Percentiles rank a stretch among this genome's conserved stretches.
These are phyloP conservation scores for Suillia variegata DNA, from an alignment of 2,888 invertebrate species.

Conservation along the genomic window DNA sequence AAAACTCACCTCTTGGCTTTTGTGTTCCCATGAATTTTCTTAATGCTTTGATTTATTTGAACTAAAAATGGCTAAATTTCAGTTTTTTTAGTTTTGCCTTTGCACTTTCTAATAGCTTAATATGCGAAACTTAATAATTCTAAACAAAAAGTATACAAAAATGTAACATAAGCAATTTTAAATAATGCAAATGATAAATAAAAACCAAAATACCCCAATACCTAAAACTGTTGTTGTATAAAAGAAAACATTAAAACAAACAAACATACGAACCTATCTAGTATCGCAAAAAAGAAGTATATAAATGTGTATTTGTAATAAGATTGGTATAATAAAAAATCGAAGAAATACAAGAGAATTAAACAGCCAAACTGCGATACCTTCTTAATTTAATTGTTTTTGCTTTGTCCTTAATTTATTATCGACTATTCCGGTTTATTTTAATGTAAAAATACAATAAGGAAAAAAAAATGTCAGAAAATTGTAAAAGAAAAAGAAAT, in stretches of 20 bases:
- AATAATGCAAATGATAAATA: conserved; percentile 1
- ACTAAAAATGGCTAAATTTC: too few species aligned
- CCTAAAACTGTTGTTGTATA: neutral
- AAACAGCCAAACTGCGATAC: conserved; percentile 29
- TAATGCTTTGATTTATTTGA: too few species aligned
- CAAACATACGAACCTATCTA: neutral
- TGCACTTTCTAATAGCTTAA: too few species aligned
- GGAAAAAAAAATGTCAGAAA: neutral
- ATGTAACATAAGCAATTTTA: conserved; percentile 28
- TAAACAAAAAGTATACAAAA: conserved; percentile 26
- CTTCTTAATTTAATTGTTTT: conserved; percentile 7
- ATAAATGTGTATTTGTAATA: neutral
- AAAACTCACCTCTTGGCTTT: too few species aligned
- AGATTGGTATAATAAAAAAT: neutral
- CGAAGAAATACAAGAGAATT: neutral
- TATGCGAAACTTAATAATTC: conserved; percentile 18
- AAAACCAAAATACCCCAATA: conserved; percentile 11
- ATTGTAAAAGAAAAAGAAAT: neutral
- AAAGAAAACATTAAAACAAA: neutral
- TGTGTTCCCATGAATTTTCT: too few species aligned
- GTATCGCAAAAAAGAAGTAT: neutral
- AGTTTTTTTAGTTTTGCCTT: too few species aligned
- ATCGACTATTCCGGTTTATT: neutral
- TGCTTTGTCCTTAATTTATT: neutral
- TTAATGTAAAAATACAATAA: neutral